phyloP scores from a whole-genome alignment of 2,113 vertebrate genomes.

The Pangasianodon gigas region DNA sequence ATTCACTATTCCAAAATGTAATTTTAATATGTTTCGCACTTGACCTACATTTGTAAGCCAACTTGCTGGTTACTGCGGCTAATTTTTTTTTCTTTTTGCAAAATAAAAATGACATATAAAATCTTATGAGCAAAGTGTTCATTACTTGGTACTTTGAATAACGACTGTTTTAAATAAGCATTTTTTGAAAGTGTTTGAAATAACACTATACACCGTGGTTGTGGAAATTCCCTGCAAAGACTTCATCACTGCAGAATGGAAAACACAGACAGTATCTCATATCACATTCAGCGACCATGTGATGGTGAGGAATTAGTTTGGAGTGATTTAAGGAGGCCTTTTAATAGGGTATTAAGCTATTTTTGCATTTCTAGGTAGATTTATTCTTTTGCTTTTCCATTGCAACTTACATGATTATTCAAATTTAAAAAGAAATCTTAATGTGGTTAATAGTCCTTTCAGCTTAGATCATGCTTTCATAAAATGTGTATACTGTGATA shows the following conservation, averaged over 20 bases:
- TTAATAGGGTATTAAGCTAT: neutral
- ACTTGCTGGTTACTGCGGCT: neutral
- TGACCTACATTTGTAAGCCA: neutral
- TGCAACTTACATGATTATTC: neutral
- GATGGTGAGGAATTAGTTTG: neutral
- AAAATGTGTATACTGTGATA: neutral
- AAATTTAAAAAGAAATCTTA: neutral
- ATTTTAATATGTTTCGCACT: neutral
- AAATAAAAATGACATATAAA: constrained; percentile 1
- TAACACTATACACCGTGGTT: neutral
- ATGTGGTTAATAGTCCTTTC: neutral
- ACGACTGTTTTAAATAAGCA: neutral
- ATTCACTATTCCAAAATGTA: neutral
- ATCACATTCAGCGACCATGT: neutral
- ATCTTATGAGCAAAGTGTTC: neutral
- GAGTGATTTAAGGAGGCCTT: neutral
- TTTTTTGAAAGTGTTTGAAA: neutral
- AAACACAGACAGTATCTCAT: neutral
- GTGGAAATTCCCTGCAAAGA: neutral
- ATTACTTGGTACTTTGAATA: neutral
- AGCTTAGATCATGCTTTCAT: neutral
- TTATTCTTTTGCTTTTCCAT: neutral
- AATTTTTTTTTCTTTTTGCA: neutral
- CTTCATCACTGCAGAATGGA: constrained; percentile 1
- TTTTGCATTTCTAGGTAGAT: neutral